Evolutionary conservation across 1,140 invertebrate genomes (phyloP), one percentile per base, ranked within the genome.

Genomic region (Diuraphis noxia): DNA sequence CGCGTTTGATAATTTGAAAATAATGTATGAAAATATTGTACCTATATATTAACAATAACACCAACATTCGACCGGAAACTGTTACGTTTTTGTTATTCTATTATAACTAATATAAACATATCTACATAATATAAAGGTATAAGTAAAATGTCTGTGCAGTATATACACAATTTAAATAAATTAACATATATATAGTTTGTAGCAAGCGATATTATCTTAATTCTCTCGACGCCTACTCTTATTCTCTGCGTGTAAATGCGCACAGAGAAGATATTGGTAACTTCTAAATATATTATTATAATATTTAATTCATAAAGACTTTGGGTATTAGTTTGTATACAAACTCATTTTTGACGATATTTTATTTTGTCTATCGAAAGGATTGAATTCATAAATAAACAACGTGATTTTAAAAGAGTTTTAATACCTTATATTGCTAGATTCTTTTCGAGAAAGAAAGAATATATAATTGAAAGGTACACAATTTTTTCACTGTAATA

Each of bases 131-230:
- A 17, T n/a, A 72, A 63, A 63, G 30, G 30, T 72, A n/a, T n/a
- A 72, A 72, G 56, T 72, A 72, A 72, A 72, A 81, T 40, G 23
- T 38, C 23, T 81, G 9, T 81, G 79, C 1, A n/a, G n/a, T n/a
- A n/a, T n/a, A 38, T 72, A 40, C 23, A 40, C 8, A 81, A 81
- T 81, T 81, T 81, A 72, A 72, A 72, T 72, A 72, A 72, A 72
- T 84, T 43, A n/a, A 43, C 25, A 43, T 84, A 43, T 81, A 81
- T n/a, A n/a, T 84, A 43, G 40, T 43, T 43, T 84, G 40, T 43
- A n/a, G 82, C 43, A 46, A 84, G 41, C 82, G 82, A 84, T 84
- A 46, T 84, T 84, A 84, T 84, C 82, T 84, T 84, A 84, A 84
- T 84, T 84, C 82, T 21, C 41, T 34, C 38, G 82, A 84, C 79